These are phyloP conservation scores for Phocoena sinus DNA, from an alignment of 2,113 vertebrate genomes.

Conservation along the genomic window DNA sequence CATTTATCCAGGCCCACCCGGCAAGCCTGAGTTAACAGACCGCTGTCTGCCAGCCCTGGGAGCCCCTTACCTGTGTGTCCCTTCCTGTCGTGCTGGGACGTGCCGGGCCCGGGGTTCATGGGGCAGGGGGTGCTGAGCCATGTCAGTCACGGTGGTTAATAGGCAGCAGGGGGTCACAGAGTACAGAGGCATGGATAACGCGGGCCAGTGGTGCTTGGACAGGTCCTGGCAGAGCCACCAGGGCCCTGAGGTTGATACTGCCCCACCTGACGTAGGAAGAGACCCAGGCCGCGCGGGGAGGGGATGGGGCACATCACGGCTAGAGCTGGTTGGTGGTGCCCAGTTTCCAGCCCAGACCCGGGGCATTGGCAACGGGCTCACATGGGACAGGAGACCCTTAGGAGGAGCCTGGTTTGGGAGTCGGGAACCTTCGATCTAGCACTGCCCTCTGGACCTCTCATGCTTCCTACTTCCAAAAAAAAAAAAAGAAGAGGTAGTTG, in stretches of 20 bases:
- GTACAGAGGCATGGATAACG: accelerated
- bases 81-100: accelerated
- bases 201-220: accelerated
- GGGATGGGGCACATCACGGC: accelerated
- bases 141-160: accelerated
- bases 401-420: neutral
- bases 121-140: neutral
- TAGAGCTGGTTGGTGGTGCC: no score
- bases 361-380: accelerated
- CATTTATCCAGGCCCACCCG: no score
- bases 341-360: neutral
- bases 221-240: neutral
- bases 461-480: neutral
- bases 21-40: neutral
- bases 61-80: neutral
- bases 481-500: no score
- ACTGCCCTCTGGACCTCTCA: neutral
- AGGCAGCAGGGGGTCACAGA: neutral
- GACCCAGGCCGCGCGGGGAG: neutral
- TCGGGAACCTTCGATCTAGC: neutral
- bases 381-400: accelerated
- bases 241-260: neutral
- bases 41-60: neutral
- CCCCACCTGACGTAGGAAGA: neutral
- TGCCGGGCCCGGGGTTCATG: accelerated